These are phyloP conservation scores for Cebus imitator DNA, from an alignment of 2,113 vertebrate species.

Conservation along the genomic window DNA sequence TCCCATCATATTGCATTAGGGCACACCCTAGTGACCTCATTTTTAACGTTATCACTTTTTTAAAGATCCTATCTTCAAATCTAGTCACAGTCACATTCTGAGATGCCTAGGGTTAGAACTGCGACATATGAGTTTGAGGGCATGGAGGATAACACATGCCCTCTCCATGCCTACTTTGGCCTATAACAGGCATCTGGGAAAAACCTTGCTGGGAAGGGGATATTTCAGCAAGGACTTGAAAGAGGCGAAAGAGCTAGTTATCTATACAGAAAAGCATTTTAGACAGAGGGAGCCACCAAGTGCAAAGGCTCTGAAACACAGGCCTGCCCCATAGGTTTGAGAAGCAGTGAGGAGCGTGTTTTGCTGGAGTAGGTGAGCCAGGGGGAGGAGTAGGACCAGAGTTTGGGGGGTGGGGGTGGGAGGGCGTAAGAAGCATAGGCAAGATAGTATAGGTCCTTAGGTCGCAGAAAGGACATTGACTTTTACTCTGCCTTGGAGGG, in stretches of 20 bases:
- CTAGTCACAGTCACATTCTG: background rate
- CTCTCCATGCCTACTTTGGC: no score
- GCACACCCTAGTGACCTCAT: background rate
- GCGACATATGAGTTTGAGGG: background rate
- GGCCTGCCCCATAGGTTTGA: background rate
- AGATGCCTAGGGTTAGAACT: background rate
- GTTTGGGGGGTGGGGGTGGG: no score
- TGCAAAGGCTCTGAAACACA: background rate
- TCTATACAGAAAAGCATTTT: background rate
- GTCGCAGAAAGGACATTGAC: background rate
- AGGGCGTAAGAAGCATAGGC: background rate
- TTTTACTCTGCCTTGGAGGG: background rate
- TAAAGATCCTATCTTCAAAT: background rate
- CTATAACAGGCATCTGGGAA: background rate
- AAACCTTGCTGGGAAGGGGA: background rate
- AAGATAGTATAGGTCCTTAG: background rate
- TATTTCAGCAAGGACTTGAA: background rate
- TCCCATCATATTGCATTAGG: background rate
- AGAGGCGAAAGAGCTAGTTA: background rate
- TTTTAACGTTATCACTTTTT: background rate
- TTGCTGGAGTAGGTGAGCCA: background rate
- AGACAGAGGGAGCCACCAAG: background rate
- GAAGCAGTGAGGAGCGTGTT: background rate
- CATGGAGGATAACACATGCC: background rate
- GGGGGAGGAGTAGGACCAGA: background rate